phyloP scores from a whole-genome alignment of 2,113 vertebrate genomes.

The Morone saxatilis region DNA sequence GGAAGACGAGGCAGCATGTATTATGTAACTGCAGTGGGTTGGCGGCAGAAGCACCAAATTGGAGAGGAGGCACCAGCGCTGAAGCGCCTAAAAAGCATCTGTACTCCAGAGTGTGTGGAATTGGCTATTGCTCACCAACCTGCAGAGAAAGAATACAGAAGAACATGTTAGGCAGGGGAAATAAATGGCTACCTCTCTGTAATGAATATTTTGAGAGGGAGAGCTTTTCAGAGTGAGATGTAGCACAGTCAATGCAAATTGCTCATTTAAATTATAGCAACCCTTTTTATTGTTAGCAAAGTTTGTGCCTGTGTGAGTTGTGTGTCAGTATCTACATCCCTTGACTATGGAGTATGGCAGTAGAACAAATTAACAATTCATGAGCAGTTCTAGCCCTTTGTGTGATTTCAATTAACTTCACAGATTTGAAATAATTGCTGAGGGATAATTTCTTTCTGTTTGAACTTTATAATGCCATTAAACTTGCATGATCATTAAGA shows the following conservation, averaged over 20 bases:
- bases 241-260: slow-evolving; percentile 17
- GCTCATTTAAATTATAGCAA: slow-evolving; percentile 16
- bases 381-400: slow-evolving; percentile 53
- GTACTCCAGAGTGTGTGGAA: slow-evolving; percentile 21
- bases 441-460: slow-evolving; percentile 64
- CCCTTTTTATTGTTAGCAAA: background rate
- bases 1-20: slow-evolving; percentile 73
- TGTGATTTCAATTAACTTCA: slow-evolving; percentile 75
- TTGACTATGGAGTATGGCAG: slow-evolving; percentile 11
- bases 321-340: slow-evolving; percentile 15
- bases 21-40: slow-evolving; percentile 75
- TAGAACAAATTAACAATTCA: slow-evolving; percentile 64
- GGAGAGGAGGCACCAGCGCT: slow-evolving; percentile 53
- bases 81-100: slow-evolving; percentile 61
- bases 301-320: slow-evolving; percentile 11
- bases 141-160: background rate
- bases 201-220: slow-evolving; percentile 3
- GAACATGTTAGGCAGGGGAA: slow-evolving; percentile 4
- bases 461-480: slow-evolving; percentile 62
- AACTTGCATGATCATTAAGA: slow-evolving; percentile 65
- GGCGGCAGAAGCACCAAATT: slow-evolving; percentile 56
- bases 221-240: slow-evolving; percentile 4
- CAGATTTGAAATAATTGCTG: slow-evolving; percentile 69
- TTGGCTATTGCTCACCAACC: slow-evolving; percentile 31
- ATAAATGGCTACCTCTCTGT: background rate